phyloP scores from a whole-genome alignment of 2,888 invertebrate genomes.

The Tromatobia lineatoria region DNA sequence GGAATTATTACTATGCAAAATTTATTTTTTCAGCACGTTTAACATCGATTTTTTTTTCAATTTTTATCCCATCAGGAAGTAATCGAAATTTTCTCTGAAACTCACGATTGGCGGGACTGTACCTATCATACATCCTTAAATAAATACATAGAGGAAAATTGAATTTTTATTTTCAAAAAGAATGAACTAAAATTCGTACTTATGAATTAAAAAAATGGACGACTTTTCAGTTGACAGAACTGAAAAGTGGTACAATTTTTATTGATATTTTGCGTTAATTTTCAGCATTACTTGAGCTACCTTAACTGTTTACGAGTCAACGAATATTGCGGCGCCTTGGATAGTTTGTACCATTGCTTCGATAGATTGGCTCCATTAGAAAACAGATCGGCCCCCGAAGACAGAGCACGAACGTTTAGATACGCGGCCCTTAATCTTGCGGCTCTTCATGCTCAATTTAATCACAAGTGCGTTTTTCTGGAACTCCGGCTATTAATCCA shows the following conservation, averaged over 20 bases:
- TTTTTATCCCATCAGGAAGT: too few relatives aligned
- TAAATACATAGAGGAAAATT: too few relatives aligned
- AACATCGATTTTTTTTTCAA: too few relatives aligned
- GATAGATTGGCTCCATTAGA: constrained; percentile 88
- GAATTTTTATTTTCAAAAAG: too few relatives aligned
- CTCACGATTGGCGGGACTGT: too few relatives aligned
- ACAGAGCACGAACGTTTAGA: constrained; percentile 90
- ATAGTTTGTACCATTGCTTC: constrained; percentile 93
- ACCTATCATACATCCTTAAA: too few relatives aligned
- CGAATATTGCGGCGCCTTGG: constrained; percentile 94
- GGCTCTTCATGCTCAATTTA: constrained; percentile 94
- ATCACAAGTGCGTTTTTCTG: constrained; percentile 88
- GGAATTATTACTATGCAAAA: too few relatives aligned
- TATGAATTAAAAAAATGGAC: too few relatives aligned
- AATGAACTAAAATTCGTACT: too few relatives aligned
- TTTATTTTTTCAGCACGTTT: too few relatives aligned
- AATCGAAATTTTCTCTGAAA: too few relatives aligned
- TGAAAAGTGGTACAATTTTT: not conserved
- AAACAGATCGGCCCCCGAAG: constrained; percentile 85
- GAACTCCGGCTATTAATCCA: not conserved
- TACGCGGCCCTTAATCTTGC: constrained; percentile 97
- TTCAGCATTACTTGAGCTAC: constrained; percentile 95
- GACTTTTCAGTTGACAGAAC: too few relatives aligned
- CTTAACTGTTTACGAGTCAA: constrained; percentile 95
- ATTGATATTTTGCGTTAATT: not conserved